Base-by-base conservation (phyloP, 2,797 vertebrate species). In the Melanogrammus aeglefinus region DNA sequence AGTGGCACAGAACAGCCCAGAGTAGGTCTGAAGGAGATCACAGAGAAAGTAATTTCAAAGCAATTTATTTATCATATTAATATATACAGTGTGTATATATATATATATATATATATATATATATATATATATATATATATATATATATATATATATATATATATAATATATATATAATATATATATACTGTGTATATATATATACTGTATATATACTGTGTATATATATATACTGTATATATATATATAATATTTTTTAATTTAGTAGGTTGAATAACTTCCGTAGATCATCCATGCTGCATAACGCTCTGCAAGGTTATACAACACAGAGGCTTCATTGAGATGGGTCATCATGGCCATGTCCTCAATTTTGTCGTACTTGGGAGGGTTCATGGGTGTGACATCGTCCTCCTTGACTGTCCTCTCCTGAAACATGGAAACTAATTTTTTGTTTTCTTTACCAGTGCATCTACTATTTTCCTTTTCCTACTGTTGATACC, bases 1-100 rank as follows among this genome's bases (percentile, higher is more conserved):
- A 6, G 89, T 91, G 80, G 88, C 89, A 51, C 89, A 91, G 90
- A 91, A 88, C 47, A 91, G 77, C 14, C 90, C 88, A 1, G 88
- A 91, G 63, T 66, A 66, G 63, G 63, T 66, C 63, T 66, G 63
- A 66, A 66, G 63, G 63, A 66, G 2, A 12, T 24, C 41, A 44
- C 0, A 66, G 63, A 66, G 63, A 66, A 31, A 1, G 29, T 31
- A 31, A 31, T 31, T 66, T n/a, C 9, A 10, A n/a, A 66, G 24
- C 10, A 66, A 66, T 24, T 35, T 35, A 35, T 6, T 6, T 35
- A 35, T 35, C 35, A 35, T 35, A 35, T 4, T 35, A n/a, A n/a
- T n/a, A n/a, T n/a, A n/a, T n/a, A n/a, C n/a, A n/a, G n/a, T n/a
- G n/a, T n/a, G n/a, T n/a, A n/a, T n/a, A n/a, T n/a, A n/a, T n/a